These are phyloP conservation scores for Microtus ochrogaster DNA, from an alignment of 2,113 vertebrate species.

Conservation along the genomic window DNA sequence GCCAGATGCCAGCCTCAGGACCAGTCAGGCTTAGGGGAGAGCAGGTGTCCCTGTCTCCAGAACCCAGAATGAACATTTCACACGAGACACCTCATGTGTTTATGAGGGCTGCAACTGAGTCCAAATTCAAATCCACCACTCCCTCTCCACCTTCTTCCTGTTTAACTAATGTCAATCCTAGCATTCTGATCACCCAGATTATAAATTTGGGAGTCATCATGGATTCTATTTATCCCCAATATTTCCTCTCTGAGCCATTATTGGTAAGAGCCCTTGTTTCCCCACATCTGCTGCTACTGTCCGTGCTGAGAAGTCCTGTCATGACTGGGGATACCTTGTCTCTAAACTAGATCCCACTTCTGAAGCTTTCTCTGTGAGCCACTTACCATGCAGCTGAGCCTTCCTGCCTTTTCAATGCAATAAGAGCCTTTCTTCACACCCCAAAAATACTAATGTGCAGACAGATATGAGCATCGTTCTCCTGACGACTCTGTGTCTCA, in stretches of 20 bases:
- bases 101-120: not conserved
- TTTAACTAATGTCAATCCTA: not conserved
- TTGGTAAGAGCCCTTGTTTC: not conserved
- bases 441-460: not conserved
- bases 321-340: not conserved
- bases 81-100: not conserved
- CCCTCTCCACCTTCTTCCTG: not conserved
- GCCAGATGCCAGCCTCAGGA: not conserved
- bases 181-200: not conserved
- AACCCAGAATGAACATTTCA: not conserved
- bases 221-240: accelerated
- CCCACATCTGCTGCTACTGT: not conserved
- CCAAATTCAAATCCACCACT: no score
- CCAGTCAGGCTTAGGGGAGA: not conserved
- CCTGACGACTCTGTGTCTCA: not conserved
- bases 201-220: not conserved
- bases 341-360: not conserved
- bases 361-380: not conserved
- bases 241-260: not conserved
- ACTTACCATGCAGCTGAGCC: not conserved
- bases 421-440: not conserved
- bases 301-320: not conserved
- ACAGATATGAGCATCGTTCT: not conserved
- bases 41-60: accelerated
- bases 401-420: not conserved